Evolutionary conservation across 2,797 vertebrate species (phyloP).

Genomic region (Simalia tracyae): DNA sequence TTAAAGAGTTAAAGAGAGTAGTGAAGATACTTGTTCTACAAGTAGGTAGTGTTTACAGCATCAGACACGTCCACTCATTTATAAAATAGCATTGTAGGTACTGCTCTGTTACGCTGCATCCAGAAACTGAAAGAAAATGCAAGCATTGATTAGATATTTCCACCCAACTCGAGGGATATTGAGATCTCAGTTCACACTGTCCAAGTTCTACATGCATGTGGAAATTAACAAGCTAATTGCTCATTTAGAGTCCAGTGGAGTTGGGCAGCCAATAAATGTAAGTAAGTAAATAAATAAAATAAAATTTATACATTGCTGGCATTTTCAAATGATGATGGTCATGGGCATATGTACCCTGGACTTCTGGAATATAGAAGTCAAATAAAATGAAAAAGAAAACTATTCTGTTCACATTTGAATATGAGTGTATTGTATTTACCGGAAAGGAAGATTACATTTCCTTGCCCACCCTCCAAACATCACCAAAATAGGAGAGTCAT

Average conservation of each 20-base stretch:
- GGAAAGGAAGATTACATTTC: not conserved
- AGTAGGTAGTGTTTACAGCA: conserved; percentile 55
- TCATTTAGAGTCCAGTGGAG: not conserved
- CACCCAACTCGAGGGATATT: conserved; percentile 13
- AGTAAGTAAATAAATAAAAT: not conserved
- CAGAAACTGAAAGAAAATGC: conserved; percentile 47
- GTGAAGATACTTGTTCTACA: conserved; percentile 50
- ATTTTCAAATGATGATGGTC: not conserved
- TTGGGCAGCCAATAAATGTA: not conserved
- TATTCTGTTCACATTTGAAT: not conserved
- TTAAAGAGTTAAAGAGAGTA: conserved; percentile 48
- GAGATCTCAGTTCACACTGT: not conserved
- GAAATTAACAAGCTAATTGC: not conserved
- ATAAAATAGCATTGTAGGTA: conserved; percentile 56
- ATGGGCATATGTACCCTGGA: not conserved
- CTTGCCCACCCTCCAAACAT: not conserved
- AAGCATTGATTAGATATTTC: conserved; percentile 60
- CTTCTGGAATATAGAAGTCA: not conserved
- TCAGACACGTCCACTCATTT: conserved; percentile 51
- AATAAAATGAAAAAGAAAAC: not conserved
- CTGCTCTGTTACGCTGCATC: conserved; percentile 62
- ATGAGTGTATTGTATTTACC: not conserved
- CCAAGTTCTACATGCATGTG: not conserved
- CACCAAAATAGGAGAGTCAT: not conserved
- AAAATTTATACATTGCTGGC: not conserved